A percentile compares a stretch with the other conserved stretches of the same genome.
phyloP scores from a whole-genome alignment of 2,888 invertebrate genomes.

The Cabera pusaria region DNA sequence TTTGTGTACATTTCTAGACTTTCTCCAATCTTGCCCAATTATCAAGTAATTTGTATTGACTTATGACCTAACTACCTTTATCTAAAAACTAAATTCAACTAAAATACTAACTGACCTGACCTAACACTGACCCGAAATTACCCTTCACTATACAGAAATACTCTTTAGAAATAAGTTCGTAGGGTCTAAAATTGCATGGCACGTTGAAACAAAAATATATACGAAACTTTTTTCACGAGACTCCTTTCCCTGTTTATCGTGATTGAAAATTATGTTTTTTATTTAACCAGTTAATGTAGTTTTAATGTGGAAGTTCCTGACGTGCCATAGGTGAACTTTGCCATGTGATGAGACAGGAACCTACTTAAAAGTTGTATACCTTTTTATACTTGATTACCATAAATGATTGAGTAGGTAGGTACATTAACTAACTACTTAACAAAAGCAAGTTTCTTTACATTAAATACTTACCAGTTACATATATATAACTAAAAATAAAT shows the following conservation, averaged over 20 bases:
- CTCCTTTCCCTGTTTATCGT: slow-evolving; percentile 13
- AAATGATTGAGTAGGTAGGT: too few species aligned
- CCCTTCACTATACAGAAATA: neutral
- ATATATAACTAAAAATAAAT: too few species aligned
- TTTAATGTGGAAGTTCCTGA: slow-evolving; percentile 60
- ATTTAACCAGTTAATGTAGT: slow-evolving; percentile 47
- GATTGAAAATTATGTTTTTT: slow-evolving; percentile 47
- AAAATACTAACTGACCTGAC: slow-evolving; percentile 18
- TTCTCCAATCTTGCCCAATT: slow-evolving; percentile 7
- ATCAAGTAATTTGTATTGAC: slow-evolving; percentile 8
- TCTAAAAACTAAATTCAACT: slow-evolving; percentile 13
- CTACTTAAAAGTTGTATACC: too few species aligned
- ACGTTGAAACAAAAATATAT: too few species aligned
- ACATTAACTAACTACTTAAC: too few species aligned
- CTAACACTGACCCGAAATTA: slow-evolving; percentile 9
- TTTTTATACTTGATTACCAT: too few species aligned
- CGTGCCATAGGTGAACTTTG: slow-evolving; percentile 56
- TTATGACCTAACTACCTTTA: slow-evolving; percentile 7
- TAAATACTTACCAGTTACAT: too few species aligned
- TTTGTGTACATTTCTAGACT: slow-evolving; percentile 4
- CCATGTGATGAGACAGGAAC: too few species aligned
- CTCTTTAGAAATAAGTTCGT: neutral
- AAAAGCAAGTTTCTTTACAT: too few species aligned
- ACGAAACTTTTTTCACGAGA: neutral
- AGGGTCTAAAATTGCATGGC: neutral